These are phyloP conservation scores for Apotomis betuletana DNA, from an alignment of 2,888 invertebrate species.

Conservation along the genomic window DNA sequence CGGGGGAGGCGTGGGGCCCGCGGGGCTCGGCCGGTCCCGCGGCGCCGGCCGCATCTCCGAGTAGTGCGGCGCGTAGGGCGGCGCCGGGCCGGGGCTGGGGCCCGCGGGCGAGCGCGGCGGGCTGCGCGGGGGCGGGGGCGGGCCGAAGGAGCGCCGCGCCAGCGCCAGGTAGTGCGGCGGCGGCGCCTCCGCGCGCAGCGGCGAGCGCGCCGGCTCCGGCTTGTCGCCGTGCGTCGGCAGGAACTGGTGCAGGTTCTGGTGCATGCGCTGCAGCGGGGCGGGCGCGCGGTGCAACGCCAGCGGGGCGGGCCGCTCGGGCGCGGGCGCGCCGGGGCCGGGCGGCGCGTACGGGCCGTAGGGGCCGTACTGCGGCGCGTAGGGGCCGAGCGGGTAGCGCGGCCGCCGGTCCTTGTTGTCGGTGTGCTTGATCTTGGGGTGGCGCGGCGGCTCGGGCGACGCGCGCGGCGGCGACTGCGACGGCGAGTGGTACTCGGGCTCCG, in stretches of 20 bases:
- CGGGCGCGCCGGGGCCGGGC: conserved; percentile 43
- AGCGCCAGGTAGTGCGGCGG: too few relatives aligned
- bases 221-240: conserved; percentile 27
- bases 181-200: conserved; percentile 22
- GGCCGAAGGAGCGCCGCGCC: too few relatives aligned
- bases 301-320: conserved; percentile 20
- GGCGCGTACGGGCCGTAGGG: conserved; percentile 78
- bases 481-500: conserved; percentile 74
- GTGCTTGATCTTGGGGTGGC: conserved; percentile 75
- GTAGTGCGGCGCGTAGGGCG: conserved; percentile 18
- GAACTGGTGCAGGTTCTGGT: conserved; percentile 45
- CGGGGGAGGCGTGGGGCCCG: conserved; percentile 11
- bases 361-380: conserved; percentile 78
- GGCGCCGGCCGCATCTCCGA: conserved; percentile 1
- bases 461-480: conserved; percentile 63
- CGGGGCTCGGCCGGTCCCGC: conserved; percentile 1
- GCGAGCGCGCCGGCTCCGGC: conserved; percentile 7
- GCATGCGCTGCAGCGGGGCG: conserved; percentile 44
- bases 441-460: conserved; percentile 56
- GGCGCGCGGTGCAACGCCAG: conserved; percentile 44
- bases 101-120: too few relatives aligned
- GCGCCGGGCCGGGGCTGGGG: too few relatives aligned
- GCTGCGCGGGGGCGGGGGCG: too few relatives aligned
- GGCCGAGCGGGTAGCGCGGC: conserved; percentile 74
- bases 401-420: conserved; percentile 76